Percentiles rank a stretch among this genome's conserved stretches.
Conservation (phyloP, 92 coral and sea anemone species). For the Metridium senile region DNA sequence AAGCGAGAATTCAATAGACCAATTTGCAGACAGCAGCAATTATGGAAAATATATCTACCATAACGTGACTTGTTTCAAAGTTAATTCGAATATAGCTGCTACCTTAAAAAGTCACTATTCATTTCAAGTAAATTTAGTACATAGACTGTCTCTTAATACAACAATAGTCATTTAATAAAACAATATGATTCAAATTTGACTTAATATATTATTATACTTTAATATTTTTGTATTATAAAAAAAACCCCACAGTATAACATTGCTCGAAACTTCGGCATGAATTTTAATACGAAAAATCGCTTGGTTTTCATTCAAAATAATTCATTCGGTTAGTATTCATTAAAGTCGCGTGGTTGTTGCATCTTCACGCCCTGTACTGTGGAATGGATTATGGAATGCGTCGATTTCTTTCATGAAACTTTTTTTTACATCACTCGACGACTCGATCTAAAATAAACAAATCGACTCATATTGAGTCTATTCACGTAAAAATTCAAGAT, state of each 20-base stretch:
- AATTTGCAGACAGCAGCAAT: not conserved
- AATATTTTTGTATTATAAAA: too few relatives aligned
- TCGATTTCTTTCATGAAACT: not conserved
- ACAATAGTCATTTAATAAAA: too few relatives aligned
- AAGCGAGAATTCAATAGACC: not conserved
- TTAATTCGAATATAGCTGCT: not conserved
- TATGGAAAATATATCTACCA: not conserved
- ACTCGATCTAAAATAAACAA: not conserved
- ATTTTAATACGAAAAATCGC: too few relatives aligned
- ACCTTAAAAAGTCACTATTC: not conserved
- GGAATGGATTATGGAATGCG: not conserved
- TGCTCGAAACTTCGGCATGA: too few relatives aligned
- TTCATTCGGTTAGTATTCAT: not conserved
- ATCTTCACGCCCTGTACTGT: not conserved
- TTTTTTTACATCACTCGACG: not conserved
- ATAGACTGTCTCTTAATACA: too few relatives aligned
- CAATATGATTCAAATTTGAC: too few relatives aligned
- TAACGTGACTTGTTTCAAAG: not conserved
- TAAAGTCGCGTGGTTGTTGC: not conserved
- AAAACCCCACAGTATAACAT: too few relatives aligned
- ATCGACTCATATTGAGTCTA: not conserved
- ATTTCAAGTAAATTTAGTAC: not conserved
- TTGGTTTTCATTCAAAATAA: too few relatives aligned
- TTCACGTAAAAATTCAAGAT: not conserved
- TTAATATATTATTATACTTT: too few relatives aligned